phyloP scores from a whole-genome alignment of 2,888 invertebrate species.

The Lathronympha strigana region DNA sequence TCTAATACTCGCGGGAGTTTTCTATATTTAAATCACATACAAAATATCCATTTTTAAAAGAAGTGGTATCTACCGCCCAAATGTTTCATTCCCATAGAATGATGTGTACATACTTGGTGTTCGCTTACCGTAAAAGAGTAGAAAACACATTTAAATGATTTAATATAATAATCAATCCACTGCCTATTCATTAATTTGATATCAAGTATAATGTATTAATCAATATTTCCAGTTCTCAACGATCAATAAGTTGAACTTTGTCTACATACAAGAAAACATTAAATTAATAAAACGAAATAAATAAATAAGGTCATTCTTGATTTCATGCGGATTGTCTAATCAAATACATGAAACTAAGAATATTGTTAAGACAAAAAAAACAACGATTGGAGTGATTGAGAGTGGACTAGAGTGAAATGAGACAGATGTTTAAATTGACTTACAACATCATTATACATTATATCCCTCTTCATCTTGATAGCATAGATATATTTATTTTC shows the following conservation, averaged over 20 bases:
- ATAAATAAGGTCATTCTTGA: too few species aligned
- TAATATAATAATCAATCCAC: background rate
- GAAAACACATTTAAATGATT: background rate
- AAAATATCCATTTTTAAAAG: background rate
- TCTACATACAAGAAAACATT: too few species aligned
- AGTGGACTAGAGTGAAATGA: slow-evolving; percentile 12
- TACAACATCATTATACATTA: slow-evolving; percentile 12
- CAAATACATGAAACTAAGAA: background rate
- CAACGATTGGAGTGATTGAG: background rate
- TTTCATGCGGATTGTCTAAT: too few species aligned
- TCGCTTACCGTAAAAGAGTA: background rate
- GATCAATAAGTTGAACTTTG: too few species aligned
- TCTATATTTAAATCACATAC: background rate
- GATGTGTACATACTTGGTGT: slow-evolving; percentile 2
- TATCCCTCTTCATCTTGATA: background rate
- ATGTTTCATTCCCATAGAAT: background rate
- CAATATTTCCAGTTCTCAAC: too few species aligned
- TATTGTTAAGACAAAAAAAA: background rate
- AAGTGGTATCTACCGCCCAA: background rate
- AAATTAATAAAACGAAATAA: too few species aligned
- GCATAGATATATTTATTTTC: slow-evolving; percentile 3
- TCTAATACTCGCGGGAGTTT: too few species aligned
- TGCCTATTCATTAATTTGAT: background rate
- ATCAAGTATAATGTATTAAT: too few species aligned
- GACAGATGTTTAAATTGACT: slow-evolving; percentile 24